These are phyloP conservation scores for Lysandra coridon DNA, from an alignment of 2,888 invertebrate genomes.

Conservation along the genomic window DNA sequence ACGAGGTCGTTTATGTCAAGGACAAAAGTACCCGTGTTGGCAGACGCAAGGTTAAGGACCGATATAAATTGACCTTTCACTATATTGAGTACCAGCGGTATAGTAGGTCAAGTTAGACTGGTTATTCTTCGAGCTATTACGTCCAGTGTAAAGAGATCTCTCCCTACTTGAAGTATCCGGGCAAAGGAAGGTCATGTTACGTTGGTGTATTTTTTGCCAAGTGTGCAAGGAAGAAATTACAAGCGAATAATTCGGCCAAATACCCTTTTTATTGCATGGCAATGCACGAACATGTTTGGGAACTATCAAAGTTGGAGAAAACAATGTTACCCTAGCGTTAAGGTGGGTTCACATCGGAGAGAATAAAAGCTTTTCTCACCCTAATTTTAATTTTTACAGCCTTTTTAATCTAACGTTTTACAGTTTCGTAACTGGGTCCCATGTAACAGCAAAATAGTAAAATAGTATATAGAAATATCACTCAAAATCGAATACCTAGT, in stretches of 20 bases:
- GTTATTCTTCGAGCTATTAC: background rate
- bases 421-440: no score
- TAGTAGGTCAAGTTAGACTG: background rate
- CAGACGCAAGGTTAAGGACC: background rate
- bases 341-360: background rate
- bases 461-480: no score
- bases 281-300: background rate
- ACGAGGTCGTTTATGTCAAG: slow-evolving; percentile 7
- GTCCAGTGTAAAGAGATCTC: background rate
- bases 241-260: background rate
- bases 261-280: slow-evolving; percentile 11
- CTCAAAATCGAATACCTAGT: no score
- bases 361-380: no score
- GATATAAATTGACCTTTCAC: background rate
- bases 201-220: background rate
- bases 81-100: background rate
- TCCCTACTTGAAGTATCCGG: background rate
- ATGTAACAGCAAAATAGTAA: no score
- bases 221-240: slow-evolving; percentile 7
- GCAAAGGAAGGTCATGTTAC: background rate
- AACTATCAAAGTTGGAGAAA: slow-evolving; percentile 18
- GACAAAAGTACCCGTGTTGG: background rate
- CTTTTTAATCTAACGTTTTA: no score
- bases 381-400: no score
- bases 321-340: background rate